Base-by-base conservation (phyloP, 2,113 vertebrate genomes). In the Gambusia affinis region DNA sequence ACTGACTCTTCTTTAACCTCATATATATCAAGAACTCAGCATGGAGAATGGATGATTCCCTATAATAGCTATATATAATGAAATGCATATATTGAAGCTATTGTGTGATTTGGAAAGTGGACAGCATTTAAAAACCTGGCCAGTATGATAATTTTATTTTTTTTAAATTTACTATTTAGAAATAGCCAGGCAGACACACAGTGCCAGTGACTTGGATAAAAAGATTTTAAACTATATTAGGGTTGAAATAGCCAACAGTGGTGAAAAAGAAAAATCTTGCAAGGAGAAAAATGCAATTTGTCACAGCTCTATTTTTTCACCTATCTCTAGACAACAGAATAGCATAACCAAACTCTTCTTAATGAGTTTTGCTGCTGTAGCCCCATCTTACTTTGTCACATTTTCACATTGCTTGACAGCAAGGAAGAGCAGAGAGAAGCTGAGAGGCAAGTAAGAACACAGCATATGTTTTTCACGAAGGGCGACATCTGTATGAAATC, bases 261-360 rank as follows among this genome's bases (percentile, higher is more conserved):
- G 39, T 66, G 11, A 8, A 72, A 47, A 47, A 44, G 8, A 72
- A 47, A 47, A 44, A 19, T 24, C 35, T 39, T 39, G 51, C 39
- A 57, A 69, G 22, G 67, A 69, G 29, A n/a, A 54, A 70, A 57
- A 19, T 8, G 60, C 24, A 44, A 44, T 68, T 72, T 68, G 33
- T 72, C 60, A 68, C 76, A 63, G n/a, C 35, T 5, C 30, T 1
- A 47, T 29, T 28, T 61, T 30, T 24, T 67, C 42, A 68, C 77
- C 63, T 28, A 69, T 67, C 47, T 71, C 22, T 33, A 54, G 12
- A 37, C 65, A 37, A 66, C 1, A 30, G 54, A 22, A 66, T 0
- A 30, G 54, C 5, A 73, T 70, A 81, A 12, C 30, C 67, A 64
- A 51, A 33, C 33, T 31, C 22, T 8, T 30, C 57, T 35, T 72